Base-by-base conservation (phyloP, 2,888 invertebrate species). In the Lepidochrysops patricia region DNA sequence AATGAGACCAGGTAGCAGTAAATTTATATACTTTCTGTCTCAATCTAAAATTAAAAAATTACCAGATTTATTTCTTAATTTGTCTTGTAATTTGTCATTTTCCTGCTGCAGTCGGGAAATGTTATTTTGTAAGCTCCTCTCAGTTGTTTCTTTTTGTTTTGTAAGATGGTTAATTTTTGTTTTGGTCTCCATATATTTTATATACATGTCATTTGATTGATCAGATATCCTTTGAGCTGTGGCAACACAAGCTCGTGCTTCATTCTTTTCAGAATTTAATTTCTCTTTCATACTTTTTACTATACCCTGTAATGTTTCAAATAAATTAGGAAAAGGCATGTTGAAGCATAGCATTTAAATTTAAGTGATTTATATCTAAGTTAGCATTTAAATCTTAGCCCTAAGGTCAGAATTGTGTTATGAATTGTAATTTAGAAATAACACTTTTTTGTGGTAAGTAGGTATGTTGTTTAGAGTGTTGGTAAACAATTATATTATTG, bases 191-290 rank as follows among this genome's bases (percentile, higher is more conserved):
- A 75, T 68, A 37, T 84, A 67, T 62, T 78, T 77, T 57, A 80
- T 77, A 37, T 78, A 67, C 60, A 86, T 68, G 13, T 75, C 77
- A 66, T 83, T 80, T n/a, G 84, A 84, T 49, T 76, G 80, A 61
- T 87, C 86, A 0, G 87, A 76, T 43, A 85, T 77, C 62, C 82
- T 77, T 64, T 84, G 87, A 1, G 85, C 86, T 50, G 86, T 80
- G 32, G 84, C 84, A 29, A 88, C 77, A 73, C 88, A 89, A 12
- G 87, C 82, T 66, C 75, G 81, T 1, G 87, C 74, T 70, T 86
- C 84, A 76, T 82, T 84, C 66, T 83, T 83, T 63, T 87, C 86
- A 2, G 62, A 63, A 61, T 66, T 74, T 35, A 87, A 68, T 66
- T 78, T 81, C 23, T 78, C 74, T 67, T 82, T 85, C 3, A 84